A percentile compares a stretch with the other conserved stretches of the same genome.
These are phyloP conservation scores for Acestrorhynchus altus DNA, from an alignment of 2,797 vertebrate genomes.

Conservation along the genomic window DNA sequence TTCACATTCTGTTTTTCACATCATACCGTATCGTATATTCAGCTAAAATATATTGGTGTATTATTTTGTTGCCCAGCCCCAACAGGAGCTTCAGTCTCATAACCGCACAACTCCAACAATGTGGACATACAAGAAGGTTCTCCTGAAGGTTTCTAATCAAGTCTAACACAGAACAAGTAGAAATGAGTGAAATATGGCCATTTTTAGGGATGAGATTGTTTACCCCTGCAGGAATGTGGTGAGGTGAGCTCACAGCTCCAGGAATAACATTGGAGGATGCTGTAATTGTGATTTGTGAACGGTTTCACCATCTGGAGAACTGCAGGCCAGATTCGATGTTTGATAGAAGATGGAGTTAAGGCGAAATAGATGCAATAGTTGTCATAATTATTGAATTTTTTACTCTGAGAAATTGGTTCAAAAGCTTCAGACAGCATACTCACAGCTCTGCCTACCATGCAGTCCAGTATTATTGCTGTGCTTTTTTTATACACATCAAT, in stretches of 20 bases:
- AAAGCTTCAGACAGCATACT: background rate
- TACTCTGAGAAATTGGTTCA: background rate
- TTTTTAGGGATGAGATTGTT: background rate
- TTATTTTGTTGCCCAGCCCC: no score
- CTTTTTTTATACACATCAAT: constrained; percentile 16
- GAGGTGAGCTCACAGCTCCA: background rate
- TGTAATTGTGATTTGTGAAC: background rate
- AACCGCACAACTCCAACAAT: no score
- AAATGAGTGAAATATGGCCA: no score
- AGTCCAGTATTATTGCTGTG: background rate
- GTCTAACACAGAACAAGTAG: no score
- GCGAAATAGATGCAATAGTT: background rate
- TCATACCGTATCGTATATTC: no score
- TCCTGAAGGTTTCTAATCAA: no score
- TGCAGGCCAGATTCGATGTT: background rate
- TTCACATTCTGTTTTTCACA: no score
- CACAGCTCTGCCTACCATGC: background rate
- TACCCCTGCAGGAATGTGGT: background rate
- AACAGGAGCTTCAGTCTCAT: no score
- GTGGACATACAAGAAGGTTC: no score
- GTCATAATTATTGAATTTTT: background rate
- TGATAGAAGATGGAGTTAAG: background rate
- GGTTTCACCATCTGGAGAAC: background rate
- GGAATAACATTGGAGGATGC: background rate
- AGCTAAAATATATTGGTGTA: no score